phyloP scores from a whole-genome alignment of 2,888 invertebrate genomes.

The Drosophila cracens region DNA sequence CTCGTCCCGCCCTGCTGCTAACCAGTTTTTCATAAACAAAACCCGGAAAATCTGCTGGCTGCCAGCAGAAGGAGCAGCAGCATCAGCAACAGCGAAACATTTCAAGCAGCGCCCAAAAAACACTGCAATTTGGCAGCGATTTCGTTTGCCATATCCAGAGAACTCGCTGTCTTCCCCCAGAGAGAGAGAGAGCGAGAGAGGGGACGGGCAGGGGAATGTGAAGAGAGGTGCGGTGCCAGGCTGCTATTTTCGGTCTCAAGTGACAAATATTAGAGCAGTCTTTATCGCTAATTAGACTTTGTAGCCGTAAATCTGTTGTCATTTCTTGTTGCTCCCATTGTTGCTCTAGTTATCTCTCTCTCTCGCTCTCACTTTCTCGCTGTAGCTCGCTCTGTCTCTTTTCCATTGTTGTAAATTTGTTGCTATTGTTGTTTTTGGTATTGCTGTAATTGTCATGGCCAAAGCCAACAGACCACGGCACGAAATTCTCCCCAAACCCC shows the following conservation, averaged over 20 bases:
- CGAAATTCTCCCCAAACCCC: neutral
- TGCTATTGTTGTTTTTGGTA: slow-evolving; percentile 39
- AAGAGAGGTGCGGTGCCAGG: slow-evolving; percentile 13
- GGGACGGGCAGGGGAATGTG: neutral
- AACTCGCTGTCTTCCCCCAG: slow-evolving; percentile 9
- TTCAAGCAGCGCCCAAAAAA: slow-evolving; percentile 49
- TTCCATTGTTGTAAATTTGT: slow-evolving; percentile 33
- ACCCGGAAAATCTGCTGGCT: slow-evolving; percentile 74
- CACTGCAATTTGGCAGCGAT: slow-evolving; percentile 78
- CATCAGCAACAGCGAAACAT: slow-evolving; percentile 55
- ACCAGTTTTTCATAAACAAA: slow-evolving; percentile 77
- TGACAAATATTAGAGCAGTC: slow-evolving; percentile 81
- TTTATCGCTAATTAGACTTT: slow-evolving; percentile 81
- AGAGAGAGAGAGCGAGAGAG: neutral
- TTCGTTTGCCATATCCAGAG: slow-evolving; percentile 47
- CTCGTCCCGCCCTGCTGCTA: slow-evolving; percentile 9
- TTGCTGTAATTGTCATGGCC: slow-evolving; percentile 60
- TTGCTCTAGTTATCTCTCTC: slow-evolving; percentile 3
- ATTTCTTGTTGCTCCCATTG: slow-evolving; percentile 61
- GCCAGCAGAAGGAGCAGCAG: slow-evolving; percentile 64
- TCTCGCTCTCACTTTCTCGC: neutral
- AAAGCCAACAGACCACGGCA: slow-evolving; percentile 54
- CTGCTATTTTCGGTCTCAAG: slow-evolving; percentile 78
- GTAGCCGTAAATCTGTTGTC: slow-evolving; percentile 80
- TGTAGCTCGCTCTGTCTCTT: neutral